A percentile compares a stretch with the other conserved stretches of the same genome.
These are phyloP conservation scores for Spodoptera litura DNA, from an alignment of 1,140 invertebrate genomes.

Conservation along the genomic window DNA sequence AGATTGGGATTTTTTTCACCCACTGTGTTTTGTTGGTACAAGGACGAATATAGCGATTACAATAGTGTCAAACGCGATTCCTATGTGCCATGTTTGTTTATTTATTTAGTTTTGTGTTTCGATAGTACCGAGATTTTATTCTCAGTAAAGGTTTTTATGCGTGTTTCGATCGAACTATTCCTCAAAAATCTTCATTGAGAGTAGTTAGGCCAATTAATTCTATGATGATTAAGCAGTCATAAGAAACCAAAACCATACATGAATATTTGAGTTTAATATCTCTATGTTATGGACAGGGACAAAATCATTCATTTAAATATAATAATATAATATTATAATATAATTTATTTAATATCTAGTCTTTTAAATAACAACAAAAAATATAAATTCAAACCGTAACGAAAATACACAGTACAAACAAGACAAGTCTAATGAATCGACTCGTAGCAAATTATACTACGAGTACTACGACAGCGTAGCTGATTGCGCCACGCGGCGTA, in stretches of 20 bases:
- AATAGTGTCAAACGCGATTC: constrained; percentile 25
- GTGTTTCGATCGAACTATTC: too few species aligned
- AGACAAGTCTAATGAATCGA: constrained; percentile 1
- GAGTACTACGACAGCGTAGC: constrained; percentile 7
- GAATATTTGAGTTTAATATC: too few species aligned
- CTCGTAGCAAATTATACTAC: constrained; percentile 7
- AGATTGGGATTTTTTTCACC: constrained; percentile 34
- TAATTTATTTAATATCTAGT: not conserved
- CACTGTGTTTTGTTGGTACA: constrained; percentile 16
- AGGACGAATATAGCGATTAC: constrained; percentile 12
- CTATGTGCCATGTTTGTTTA: not conserved
- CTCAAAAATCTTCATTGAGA: too few species aligned
- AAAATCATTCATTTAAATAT: too few species aligned
- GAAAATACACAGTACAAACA: not conserved
- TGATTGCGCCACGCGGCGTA: constrained; percentile 20
- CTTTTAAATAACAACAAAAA: not conserved
- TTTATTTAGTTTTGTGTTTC: not conserved
- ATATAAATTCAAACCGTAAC: too few species aligned
- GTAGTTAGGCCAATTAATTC: too few species aligned
- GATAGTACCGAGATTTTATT: too few species aligned
- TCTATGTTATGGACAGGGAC: too few species aligned
- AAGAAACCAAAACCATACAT: too few species aligned
- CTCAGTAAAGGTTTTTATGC: too few species aligned
- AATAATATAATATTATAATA: too few species aligned
- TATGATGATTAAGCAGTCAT: too few species aligned